These are phyloP conservation scores for Coccyzus lansbergi DNA, from an alignment of 2,797 vertebrate species.

Conservation along the genomic window DNA sequence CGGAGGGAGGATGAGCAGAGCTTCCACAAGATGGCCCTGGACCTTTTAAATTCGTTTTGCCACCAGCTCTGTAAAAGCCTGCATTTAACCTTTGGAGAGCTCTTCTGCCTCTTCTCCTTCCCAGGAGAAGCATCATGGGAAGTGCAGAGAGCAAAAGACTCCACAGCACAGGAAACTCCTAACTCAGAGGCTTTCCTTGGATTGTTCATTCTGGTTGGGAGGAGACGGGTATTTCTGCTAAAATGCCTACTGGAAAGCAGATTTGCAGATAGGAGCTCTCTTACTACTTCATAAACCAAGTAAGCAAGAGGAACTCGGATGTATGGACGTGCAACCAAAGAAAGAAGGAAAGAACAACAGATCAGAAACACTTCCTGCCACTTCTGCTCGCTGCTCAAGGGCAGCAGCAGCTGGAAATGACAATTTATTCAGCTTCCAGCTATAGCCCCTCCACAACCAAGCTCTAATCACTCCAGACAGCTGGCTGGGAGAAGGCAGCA, in stretches of 20 bases:
- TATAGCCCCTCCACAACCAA: neutral
- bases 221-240: neutral
- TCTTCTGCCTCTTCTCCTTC: neutral
- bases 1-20: neutral
- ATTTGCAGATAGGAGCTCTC: neutral
- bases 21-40: neutral
- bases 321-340: neutral
- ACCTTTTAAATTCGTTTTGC: neutral
- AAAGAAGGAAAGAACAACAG: neutral
- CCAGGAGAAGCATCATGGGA: neutral
- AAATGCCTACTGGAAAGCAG: neutral
- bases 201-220: rapidly evolving
- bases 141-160: neutral
- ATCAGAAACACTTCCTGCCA: neutral
- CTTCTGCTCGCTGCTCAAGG: neutral
- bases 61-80: neutral
- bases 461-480: neutral
- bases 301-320: neutral
- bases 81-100: neutral
- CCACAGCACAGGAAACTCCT: neutral
- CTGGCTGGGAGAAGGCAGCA: neutral
- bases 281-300: neutral
- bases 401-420: neutral
- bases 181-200: neutral
- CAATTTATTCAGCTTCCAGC: neutral